These are phyloP conservation scores for Paraplagusia blochii DNA, from an alignment of 2,113 vertebrate genomes.

Conservation along the genomic window DNA sequence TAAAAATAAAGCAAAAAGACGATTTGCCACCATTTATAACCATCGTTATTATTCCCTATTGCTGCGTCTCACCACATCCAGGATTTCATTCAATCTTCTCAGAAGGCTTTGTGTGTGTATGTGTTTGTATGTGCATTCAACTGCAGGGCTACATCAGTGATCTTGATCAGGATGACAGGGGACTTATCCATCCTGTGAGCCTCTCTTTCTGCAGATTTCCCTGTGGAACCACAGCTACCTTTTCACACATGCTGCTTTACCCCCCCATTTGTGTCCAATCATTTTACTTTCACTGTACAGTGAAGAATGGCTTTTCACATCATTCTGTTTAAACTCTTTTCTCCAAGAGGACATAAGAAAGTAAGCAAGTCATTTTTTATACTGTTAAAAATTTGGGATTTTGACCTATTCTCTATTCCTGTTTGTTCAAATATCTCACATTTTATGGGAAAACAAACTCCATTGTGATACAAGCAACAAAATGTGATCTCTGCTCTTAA, in stretches of 20 bases:
- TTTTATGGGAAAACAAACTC: no score
- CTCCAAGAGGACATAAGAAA: no score
- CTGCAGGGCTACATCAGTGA: conserved; percentile 13
- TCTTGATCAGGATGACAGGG: conserved; percentile 35
- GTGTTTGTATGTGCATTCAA: conserved; percentile 7
- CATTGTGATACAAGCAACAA: no score
- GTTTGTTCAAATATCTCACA: no score
- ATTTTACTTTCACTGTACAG: conserved; percentile 38
- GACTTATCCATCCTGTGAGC: conserved; percentile 25
- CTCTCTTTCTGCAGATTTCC: conserved; percentile 54
- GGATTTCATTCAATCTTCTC: background rate
- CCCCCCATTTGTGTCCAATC: conserved; percentile 30
- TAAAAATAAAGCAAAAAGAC: background rate
- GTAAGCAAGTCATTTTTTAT: no score
- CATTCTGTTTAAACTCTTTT: conserved; percentile 9
- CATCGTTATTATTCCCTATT: no score
- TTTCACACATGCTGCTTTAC: conserved; percentile 17
- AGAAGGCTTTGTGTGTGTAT: background rate
- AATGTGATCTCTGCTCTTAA: no score
- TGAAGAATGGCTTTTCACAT: conserved; percentile 31
- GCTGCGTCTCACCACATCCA: no score
- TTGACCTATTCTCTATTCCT: no score
- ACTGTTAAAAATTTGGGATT: no score
- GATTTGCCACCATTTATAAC: no score
- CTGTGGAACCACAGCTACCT: conserved; percentile 39